A percentile compares a stretch with the other conserved stretches of the same genome.
These are phyloP conservation scores for Drosophila trapezifrons DNA, from an alignment of 1,140 invertebrate genomes.

Conservation along the genomic window DNA sequence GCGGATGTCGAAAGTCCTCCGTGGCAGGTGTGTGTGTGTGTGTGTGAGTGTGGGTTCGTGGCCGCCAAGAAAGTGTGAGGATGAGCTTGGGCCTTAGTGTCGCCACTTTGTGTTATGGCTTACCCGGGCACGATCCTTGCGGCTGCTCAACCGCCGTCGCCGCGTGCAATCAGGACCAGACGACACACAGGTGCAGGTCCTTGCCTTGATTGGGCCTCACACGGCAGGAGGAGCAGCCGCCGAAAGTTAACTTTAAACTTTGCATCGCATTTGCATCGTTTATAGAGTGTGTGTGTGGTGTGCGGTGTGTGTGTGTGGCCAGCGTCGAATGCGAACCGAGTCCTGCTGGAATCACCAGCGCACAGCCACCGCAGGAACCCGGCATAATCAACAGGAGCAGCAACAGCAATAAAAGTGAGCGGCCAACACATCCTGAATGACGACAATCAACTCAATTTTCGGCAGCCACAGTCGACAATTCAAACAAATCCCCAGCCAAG, in stretches of 20 bases:
- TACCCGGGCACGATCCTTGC: conserved; percentile 65
- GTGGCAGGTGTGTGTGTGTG: conserved; percentile 11
- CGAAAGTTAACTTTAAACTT: conserved; percentile 27
- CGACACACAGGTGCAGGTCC: conserved; percentile 17
- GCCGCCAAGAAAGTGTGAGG: conserved; percentile 11
- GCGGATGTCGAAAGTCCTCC: conserved; percentile 37
- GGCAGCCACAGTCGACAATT: conserved; percentile 49
- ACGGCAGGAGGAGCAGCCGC: not conserved
- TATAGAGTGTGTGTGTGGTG: not conserved
- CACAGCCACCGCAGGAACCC: conserved; percentile 24
- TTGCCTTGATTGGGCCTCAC: conserved; percentile 48
- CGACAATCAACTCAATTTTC: conserved; percentile 77
- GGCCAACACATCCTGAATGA: conserved; percentile 60
- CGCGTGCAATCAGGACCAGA: conserved; percentile 29
- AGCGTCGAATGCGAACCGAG: not conserved
- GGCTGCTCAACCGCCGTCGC: conserved; percentile 26
- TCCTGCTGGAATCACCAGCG: conserved; percentile 45
- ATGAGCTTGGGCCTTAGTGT: conserved; percentile 34
- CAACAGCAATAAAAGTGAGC: conserved; percentile 49
- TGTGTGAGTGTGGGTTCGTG: no score
- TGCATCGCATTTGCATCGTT: conserved; percentile 18
- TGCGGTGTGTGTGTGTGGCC: not conserved
- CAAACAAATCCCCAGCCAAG: conserved; percentile 42
- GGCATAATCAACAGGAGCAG: conserved; percentile 28
- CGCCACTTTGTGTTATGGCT: conserved; percentile 66